A percentile compares a stretch with the other conserved stretches of the same genome.
These are phyloP conservation scores for Phycodurus eques DNA, from an alignment of 2,113 vertebrate genomes.

Conservation along the genomic window DNA sequence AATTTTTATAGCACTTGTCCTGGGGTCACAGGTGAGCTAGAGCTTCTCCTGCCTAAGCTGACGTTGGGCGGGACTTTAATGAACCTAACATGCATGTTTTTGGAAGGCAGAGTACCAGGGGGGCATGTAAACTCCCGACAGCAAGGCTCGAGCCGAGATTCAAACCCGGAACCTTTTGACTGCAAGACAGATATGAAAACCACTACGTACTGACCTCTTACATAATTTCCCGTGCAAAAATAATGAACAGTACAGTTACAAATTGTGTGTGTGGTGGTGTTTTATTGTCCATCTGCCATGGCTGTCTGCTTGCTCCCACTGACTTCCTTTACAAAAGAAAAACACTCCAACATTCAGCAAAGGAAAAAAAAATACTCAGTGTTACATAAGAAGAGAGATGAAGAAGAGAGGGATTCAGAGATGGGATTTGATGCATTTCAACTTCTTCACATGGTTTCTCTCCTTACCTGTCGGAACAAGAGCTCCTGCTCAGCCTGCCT, in stretches of 20 bases:
- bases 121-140: no score
- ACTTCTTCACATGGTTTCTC: not conserved
- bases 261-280: slow-evolving; percentile 27
- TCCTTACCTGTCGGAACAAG: slow-evolving; percentile 84
- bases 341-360: not conserved
- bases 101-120: no score
- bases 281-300: slow-evolving; percentile 53
- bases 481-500: slow-evolving; percentile 82
- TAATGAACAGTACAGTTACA: slow-evolving; percentile 10
- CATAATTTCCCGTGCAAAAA: not conserved
- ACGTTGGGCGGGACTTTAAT: no score
- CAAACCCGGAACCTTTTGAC: no score
- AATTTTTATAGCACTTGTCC: no score
- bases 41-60: no score
- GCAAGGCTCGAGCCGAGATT: no score
- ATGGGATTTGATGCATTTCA: slow-evolving; percentile 3
- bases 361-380: not conserved
- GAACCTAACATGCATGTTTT: no score
- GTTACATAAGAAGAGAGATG: not conserved
- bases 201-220: not conserved
- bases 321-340: not conserved
- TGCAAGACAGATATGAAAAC: not conserved
- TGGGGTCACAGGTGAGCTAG: no score
- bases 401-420: not conserved
- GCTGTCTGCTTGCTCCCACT: slow-evolving; percentile 13